These are phyloP conservation scores for Tiliacea aurago DNA, from an alignment of 2,888 invertebrate species.

Conservation along the genomic window DNA sequence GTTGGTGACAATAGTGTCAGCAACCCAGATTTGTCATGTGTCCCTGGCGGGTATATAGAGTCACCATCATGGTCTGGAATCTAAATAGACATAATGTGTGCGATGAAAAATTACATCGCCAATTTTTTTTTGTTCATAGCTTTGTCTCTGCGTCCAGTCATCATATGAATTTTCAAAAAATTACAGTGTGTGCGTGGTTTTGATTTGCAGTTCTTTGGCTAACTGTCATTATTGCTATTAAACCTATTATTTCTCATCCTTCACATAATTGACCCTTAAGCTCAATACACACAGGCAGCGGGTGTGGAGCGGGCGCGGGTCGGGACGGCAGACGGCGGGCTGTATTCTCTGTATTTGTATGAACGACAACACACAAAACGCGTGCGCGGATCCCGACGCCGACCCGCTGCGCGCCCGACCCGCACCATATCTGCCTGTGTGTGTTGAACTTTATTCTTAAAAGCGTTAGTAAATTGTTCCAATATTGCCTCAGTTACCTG, in stretches of 20 bases:
- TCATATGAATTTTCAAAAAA: background rate
- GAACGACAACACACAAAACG: too few relatives aligned
- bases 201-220: background rate
- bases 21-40: too few relatives aligned
- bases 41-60: too few relatives aligned
- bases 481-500: constrained; percentile 68
- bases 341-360: too few relatives aligned
- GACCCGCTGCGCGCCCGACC: too few relatives aligned
- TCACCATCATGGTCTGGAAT: background rate
- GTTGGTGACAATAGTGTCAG: background rate
- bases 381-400: too few relatives aligned
- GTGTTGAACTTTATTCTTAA: too few relatives aligned
- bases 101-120: background rate
- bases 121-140: background rate
- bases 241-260: background rate
- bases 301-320: too few relatives aligned
- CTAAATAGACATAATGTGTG: background rate
- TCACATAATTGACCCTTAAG: background rate
- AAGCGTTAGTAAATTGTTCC: background rate
- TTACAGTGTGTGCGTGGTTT: background rate
- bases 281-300: too few relatives aligned
- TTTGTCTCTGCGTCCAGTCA: background rate
- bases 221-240: background rate
- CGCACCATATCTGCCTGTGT: too few relatives aligned
- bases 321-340: too few relatives aligned